Percentiles rank a stretch among this genome's conserved stretches.
Evolutionary conservation across 2,113 vertebrate genomes (phyloP).

Genomic region (Gopherus flavomarginatus): DNA sequence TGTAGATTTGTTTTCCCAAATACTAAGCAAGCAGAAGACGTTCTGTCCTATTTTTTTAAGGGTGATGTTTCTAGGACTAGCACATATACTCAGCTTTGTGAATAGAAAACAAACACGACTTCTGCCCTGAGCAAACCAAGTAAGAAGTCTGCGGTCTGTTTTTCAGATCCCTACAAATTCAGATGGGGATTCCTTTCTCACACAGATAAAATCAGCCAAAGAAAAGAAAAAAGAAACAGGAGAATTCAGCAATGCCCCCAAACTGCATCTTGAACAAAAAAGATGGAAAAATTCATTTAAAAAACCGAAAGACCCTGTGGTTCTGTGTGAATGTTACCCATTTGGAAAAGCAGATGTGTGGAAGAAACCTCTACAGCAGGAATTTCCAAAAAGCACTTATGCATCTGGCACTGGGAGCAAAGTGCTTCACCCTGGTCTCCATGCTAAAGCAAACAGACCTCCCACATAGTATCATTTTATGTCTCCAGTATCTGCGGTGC

Average conservation of each 20-base stretch:
- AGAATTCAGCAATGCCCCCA: not conserved
- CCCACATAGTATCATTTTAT: constrained; percentile 24
- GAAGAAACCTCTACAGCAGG: not conserved
- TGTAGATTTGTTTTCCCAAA: not conserved
- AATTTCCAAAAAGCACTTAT: constrained; percentile 35
- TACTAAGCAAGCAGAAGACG: not conserved
- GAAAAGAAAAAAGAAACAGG: not conserved
- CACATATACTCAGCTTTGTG: not conserved
- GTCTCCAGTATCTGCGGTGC: constrained; percentile 23
- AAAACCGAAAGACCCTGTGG: not conserved
- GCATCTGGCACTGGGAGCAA: not conserved
- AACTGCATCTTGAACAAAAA: constrained; percentile 2
- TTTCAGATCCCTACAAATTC: constrained; percentile 20
- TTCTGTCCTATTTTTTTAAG: not conserved
- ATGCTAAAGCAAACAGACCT: constrained; percentile 50
- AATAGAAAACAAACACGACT: not conserved
- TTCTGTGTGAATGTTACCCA: not conserved
- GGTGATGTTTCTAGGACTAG: not conserved
- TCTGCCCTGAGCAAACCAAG: not conserved
- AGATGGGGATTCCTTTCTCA: constrained; percentile 16
- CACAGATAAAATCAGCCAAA: not conserved
- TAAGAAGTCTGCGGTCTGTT: not conserved
- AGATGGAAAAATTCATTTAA: not conserved
- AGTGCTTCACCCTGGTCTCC: constrained; percentile 12
- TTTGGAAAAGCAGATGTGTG: constrained; percentile 2